Evolutionary conservation across 1,140 invertebrate genomes (phyloP), one percentile per base, ranked within the genome.

Genomic region (Neuroterus valhalla): DNA sequence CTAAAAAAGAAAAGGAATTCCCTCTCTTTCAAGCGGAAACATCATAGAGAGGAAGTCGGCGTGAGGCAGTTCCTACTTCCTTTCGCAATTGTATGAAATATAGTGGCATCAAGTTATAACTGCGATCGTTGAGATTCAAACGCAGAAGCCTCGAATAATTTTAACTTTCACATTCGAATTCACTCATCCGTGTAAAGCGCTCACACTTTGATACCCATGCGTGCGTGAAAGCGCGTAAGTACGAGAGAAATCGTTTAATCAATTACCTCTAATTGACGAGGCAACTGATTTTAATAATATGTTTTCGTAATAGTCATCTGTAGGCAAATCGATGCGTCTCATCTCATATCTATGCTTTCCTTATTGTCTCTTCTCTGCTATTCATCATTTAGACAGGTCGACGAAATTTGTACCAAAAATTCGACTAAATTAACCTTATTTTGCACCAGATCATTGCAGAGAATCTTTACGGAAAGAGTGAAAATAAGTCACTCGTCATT

Each of bases 221-320:
- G 52, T 55, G 52, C 21, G 52, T 14, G 26, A 55, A 26, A 55
- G 52, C 52, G 26, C 52, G 52, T 26, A 55, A 23, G 52, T 55
- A 55, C 52, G 19, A 55, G 52, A 55, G 26, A 55, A 55, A 55
- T 55, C 52, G 52, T 55, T 55, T 14, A 55, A 23, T 55, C 52
- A 21, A 55, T 55, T 55, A 55, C 26, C 19, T 26, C 52, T 55
- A 55, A 55, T 55, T 55, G 52, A 55, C 52, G 52, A 55, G 52
- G 21, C 48, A 19, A 55, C 52, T 55, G 5, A 21, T 55, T 10
- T 11, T 55, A 55, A 55, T 55, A 21, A 21, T 14, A 55, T 55
- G 52, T 55, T 21, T 55, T 23, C 52, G 19, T 55, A 55, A 55
- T 55, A 55, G 52, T 55, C 21, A 23, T 26, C 52, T 21, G 12